A percentile compares a stretch with the other conserved stretches of the same genome.
phyloP scores from a whole-genome alignment of 2,113 vertebrate genomes.

The Apodemus speciosus region DNA sequence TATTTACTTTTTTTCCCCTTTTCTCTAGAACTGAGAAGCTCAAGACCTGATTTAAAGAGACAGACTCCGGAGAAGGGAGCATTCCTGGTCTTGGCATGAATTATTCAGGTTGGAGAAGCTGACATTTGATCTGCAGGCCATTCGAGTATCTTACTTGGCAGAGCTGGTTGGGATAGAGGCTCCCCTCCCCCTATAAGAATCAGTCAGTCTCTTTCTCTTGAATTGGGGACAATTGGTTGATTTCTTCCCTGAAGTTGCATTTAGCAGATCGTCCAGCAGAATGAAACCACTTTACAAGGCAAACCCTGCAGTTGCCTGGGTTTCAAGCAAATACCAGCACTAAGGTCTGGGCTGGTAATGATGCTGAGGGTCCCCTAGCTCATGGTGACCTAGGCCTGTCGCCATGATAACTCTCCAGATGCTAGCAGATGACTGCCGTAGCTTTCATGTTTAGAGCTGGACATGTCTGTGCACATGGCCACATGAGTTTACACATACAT shows the following conservation, averaged over 20 bases:
- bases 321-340: not conserved
- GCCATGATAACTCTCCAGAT: not conserved
- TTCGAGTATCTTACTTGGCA: slow-evolving; percentile 44
- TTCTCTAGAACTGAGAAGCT: slow-evolving; percentile 15
- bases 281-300: slow-evolving; percentile 67
- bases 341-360: not conserved
- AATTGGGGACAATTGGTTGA: slow-evolving; percentile 41
- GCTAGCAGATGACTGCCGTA: not conserved
- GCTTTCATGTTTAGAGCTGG: not conserved
- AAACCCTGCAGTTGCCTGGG: slow-evolving; percentile 55
- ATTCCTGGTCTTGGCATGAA: slow-evolving; percentile 72
- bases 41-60: slow-evolving; percentile 79
- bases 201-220: slow-evolving; percentile 50
- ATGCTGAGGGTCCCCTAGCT: not conserved
- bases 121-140: slow-evolving; percentile 73
- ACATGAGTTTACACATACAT: not conserved
- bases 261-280: slow-evolving; percentile 61
- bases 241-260: slow-evolving; percentile 61
- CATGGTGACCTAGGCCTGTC: not conserved
- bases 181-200: not conserved
- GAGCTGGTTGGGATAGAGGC: slow-evolving; percentile 52
- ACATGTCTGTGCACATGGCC: not conserved
- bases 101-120: slow-evolving; percentile 75
- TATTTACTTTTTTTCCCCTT: not conserved
- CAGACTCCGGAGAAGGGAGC: slow-evolving; percentile 65